phyloP scores from a whole-genome alignment of 2,888 invertebrate species.

The Ophion slaviceki region DNA sequence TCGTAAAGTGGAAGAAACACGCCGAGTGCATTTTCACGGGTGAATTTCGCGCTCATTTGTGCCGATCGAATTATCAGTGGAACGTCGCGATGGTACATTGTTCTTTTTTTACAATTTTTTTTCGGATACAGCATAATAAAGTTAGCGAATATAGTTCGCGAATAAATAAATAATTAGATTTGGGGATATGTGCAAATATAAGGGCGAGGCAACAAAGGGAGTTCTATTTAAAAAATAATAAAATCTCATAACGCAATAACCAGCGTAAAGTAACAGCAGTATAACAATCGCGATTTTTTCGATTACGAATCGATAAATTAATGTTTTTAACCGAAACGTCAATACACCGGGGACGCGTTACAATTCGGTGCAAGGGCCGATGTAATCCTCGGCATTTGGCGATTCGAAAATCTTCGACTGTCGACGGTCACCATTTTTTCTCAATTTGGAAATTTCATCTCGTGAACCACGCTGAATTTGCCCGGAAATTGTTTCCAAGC shows the following conservation, averaged over 20 bases:
- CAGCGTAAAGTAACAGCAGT: constrained; percentile 28
- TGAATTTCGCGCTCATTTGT: too few species aligned
- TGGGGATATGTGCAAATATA: too few species aligned
- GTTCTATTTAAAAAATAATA: background rate
- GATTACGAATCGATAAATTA: background rate
- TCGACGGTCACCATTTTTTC: background rate
- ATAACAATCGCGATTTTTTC: constrained; percentile 20
- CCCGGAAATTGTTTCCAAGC: background rate
- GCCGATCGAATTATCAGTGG: too few species aligned
- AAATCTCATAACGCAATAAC: background rate
- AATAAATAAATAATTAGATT: too few species aligned
- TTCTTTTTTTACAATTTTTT: too few species aligned
- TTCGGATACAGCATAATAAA: too few species aligned
- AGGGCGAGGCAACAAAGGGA: too few species aligned
- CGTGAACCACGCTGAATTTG: constrained; percentile 25
- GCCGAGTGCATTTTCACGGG: background rate
- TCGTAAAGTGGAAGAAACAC: background rate
- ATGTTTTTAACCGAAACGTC: background rate
- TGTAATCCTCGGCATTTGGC: constrained; percentile 15
- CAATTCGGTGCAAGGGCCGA: constrained; percentile 44
- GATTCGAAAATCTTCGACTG: background rate
- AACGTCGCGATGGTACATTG: too few species aligned
- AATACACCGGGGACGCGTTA: background rate
- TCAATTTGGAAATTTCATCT: background rate
- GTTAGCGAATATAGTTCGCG: too few species aligned